Base-by-base conservation (phyloP, 2,888 invertebrate genomes). In the Osedax frankpressi region DNA sequence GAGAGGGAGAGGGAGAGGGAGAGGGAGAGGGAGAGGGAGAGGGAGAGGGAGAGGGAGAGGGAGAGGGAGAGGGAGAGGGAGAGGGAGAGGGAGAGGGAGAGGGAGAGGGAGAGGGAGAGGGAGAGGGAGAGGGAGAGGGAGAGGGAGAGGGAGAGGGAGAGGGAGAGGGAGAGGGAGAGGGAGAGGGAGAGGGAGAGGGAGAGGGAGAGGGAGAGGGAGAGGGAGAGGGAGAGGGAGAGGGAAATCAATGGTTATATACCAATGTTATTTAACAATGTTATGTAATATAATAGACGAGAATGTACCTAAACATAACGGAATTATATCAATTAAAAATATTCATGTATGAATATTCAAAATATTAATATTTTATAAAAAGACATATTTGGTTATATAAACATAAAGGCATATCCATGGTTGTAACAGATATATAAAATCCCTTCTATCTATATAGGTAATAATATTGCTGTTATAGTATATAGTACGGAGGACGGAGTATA, bases 1-100 rank as follows among this genome's bases (percentile, higher is more conserved):
- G n/a, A 60, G 60, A 60, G 60, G 60, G n/a, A 60, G 60, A 60
- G 60, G 60, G n/a, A 60, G 60, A 60, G 60, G 60, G n/a, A 60
- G 60, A 60, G 60, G 60, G n/a, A 60, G 60, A 60, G 60, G 60
- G n/a, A 60, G 60, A 60, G 60, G 60, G n/a, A 60, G 60, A 60
- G 60, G 60, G n/a, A 60, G 60, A 60, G 60, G 60, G n/a, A 60
- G 60, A 60, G 60, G 60, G n/a, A 60, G 60, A 60, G 60, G 60
- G n/a, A 60, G 60, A 60, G 60, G 60, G n/a, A 60, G n/a, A 60
- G 60, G 60, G n/a, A 60, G 60, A 60, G 60, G 60, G n/a, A 60
- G 60, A 60, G 60, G 60, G n/a, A 60, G 60, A 60, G 60, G 60
- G n/a, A 60, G 60, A 60, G 60, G 60, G n/a, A 60, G 60, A 60